A percentile compares a stretch with the other conserved stretches of the same genome.
These are phyloP conservation scores for Phyllotreta striolata DNA, from an alignment of 2,888 invertebrate genomes.

Conservation along the genomic window DNA sequence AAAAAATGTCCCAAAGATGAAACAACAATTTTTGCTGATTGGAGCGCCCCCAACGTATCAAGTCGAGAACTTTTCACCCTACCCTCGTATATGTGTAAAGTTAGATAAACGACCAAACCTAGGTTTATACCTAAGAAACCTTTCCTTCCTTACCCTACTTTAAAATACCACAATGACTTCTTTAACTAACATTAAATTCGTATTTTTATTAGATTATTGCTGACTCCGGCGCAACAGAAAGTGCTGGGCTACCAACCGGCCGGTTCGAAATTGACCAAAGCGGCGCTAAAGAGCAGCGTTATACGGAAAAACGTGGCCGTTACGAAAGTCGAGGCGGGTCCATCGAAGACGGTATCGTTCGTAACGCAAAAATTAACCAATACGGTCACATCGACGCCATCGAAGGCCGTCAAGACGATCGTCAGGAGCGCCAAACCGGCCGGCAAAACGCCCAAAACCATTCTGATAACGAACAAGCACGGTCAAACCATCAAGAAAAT, in stretches of 20 bases:
- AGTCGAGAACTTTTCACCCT: no score
- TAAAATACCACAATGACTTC: no score
- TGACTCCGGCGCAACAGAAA: conserved; percentile 69
- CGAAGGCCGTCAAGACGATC: conserved; percentile 28
- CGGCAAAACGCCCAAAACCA: conserved; percentile 53
- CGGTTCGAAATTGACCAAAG: conserved; percentile 42
- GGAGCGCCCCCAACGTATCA: no score
- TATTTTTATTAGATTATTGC: conserved; percentile 58
- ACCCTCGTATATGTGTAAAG: no score
- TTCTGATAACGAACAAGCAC: conserved; percentile 58
- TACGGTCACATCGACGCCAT: neutral
- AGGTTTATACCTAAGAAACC: no score
- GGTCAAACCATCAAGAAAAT: conserved; percentile 58
- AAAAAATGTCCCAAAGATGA: no score
- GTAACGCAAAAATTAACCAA: conserved; percentile 30
- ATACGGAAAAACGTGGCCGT: conserved; percentile 41
- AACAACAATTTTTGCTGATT: no score
- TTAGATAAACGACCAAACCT: no score
- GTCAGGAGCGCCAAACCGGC: conserved; percentile 27
- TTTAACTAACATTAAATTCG: no score
- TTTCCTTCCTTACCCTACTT: no score
- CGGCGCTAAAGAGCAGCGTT: conserved; percentile 46
- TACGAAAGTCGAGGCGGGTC: conserved; percentile 19
- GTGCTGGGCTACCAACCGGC: conserved; percentile 64
- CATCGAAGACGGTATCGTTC: conserved; percentile 25